Conservation (phyloP, 1,140 invertebrate species). For the Bacillus rossius region DNA sequence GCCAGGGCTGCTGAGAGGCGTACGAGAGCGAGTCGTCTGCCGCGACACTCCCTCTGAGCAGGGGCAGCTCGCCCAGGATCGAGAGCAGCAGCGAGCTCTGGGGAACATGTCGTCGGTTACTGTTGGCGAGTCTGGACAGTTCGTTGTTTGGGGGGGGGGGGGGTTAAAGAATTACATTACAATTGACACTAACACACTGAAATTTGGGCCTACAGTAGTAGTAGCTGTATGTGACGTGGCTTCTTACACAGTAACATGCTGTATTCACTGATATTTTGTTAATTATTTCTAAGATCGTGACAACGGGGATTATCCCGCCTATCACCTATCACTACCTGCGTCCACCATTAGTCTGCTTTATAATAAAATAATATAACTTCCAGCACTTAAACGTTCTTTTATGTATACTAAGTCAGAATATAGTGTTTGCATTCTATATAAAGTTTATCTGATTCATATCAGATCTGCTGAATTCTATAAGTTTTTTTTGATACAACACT, state of each 20-base stretch:
- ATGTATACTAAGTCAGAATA: no score
- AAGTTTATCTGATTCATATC: no score
- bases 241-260: no score
- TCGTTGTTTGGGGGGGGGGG: neutral
- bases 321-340: neutral
- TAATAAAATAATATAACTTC: neutral
- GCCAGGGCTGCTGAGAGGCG: slow-evolving; percentile 73
- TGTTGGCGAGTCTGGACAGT: neutral
- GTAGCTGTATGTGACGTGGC: no score
- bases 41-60: slow-evolving; percentile 48
- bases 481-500: no score
- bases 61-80: slow-evolving; percentile 56
- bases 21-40: slow-evolving; percentile 59
- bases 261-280: neutral
- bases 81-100: slow-evolving; percentile 55
- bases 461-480: no score
- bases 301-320: neutral
- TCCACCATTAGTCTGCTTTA: neutral
- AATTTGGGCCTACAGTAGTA: no score
- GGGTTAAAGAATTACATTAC: neutral
- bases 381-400: no score
- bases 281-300: neutral
- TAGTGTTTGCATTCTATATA: no score
- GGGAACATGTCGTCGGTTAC: neutral
- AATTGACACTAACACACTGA: no score